phyloP scores from a whole-genome alignment of 2,888 invertebrate genomes.

The Thymelicus acteon region DNA sequence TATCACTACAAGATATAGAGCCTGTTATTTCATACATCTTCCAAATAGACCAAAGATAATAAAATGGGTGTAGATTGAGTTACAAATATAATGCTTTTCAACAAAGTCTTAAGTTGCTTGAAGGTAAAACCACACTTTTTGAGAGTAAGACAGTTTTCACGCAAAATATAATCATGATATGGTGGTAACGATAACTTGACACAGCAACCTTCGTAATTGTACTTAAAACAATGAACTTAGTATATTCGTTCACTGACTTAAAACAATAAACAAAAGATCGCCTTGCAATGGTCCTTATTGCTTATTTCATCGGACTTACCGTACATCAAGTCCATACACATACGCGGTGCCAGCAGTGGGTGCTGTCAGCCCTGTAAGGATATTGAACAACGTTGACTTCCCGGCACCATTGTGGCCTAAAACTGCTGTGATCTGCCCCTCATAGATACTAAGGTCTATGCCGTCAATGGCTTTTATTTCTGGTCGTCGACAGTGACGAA shows the following conservation, averaged over 20 bases:
- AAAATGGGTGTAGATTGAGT: too few relatives aligned
- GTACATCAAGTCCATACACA: slow-evolving; percentile 90
- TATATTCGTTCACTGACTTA: too few relatives aligned
- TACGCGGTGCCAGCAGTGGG: slow-evolving; percentile 90
- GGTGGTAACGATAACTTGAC: too few relatives aligned
- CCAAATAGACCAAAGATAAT: too few relatives aligned
- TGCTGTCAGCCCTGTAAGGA: slow-evolving; percentile 91
- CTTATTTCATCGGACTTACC: slow-evolving; percentile 63
- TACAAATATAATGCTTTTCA: too few relatives aligned
- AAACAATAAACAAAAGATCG: neutral
- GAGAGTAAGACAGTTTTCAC: too few relatives aligned
- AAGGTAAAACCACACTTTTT: too few relatives aligned
- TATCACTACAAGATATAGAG: too few relatives aligned
- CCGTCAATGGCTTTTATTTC: slow-evolving; percentile 91
- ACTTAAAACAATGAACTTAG: neutral
- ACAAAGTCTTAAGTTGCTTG: too few relatives aligned
- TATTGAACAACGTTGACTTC: slow-evolving; percentile 94
- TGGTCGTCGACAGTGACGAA: slow-evolving; percentile 87
- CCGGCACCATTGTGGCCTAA: slow-evolving; percentile 95
- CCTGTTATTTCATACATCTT: too few relatives aligned
- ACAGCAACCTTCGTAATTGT: neutral
- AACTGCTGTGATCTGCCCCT: slow-evolving; percentile 93
- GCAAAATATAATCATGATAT: too few relatives aligned
- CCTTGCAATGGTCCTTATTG: neutral
- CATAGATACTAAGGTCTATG: slow-evolving; percentile 92